Conservation (phyloP, 1,140 invertebrate genomes). For the Formica exsecta region DNA sequence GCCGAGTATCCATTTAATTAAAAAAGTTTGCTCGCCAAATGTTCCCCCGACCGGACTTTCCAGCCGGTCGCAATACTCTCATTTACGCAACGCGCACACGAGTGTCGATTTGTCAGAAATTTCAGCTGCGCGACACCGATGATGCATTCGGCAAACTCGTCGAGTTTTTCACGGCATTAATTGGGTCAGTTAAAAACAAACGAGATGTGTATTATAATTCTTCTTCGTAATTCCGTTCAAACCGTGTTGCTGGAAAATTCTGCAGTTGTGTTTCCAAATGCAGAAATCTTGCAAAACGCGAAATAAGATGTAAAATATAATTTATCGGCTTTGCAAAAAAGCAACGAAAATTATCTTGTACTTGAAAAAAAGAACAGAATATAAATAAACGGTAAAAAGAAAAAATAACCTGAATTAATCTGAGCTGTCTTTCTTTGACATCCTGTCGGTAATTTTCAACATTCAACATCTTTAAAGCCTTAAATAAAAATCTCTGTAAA, state of each 20-base stretch:
- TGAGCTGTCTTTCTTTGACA: not conserved
- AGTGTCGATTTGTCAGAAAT: constrained; percentile 63
- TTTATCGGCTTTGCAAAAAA: not conserved
- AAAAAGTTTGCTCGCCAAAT: constrained; percentile 64
- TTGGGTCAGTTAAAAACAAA: constrained; percentile 7
- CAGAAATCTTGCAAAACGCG: not conserved
- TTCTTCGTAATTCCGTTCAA: not conserved
- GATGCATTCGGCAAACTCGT: constrained; percentile 28
- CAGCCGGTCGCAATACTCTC: constrained; percentile 23
- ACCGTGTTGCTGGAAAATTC: not conserved
- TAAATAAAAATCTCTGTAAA: not conserved
- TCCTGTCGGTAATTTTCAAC: not conserved
- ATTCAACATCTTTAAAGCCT: not conserved
- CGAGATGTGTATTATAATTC: not conserved
- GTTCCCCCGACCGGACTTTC: constrained; percentile 35
- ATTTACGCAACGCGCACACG: constrained; percentile 25
- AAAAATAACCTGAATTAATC: not conserved
- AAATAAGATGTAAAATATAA: not conserved
- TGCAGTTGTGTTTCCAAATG: not conserved
- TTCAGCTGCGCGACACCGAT: constrained; percentile 35
- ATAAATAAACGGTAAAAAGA: not conserved
- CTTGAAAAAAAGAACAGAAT: not conserved
- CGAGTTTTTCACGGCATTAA: constrained; percentile 29
- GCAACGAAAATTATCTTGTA: not conserved
- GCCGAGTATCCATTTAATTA: constrained; percentile 64